Evolutionary conservation across 2,113 vertebrate species (phyloP).

Genomic region (Tychaedon coryphoeus): DNA sequence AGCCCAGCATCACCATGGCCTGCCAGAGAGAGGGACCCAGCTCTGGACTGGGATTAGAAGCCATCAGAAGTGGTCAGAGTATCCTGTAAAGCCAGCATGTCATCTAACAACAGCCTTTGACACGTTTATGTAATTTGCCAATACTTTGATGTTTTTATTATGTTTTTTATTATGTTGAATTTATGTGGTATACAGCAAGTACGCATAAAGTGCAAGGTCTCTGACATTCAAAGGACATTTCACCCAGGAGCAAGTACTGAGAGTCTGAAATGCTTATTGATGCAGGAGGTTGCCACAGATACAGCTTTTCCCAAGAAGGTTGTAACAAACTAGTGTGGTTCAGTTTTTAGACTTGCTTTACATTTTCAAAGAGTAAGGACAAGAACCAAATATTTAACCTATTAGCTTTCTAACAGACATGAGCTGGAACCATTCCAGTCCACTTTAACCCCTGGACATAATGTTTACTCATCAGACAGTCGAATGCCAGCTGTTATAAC

Average conservation of each 20-base stretch:
- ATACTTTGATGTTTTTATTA: not conserved
- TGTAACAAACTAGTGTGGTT: not conserved
- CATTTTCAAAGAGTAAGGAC: not conserved
- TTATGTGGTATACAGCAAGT: not conserved
- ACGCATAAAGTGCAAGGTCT: not conserved
- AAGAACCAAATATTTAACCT: not conserved
- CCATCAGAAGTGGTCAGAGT: not conserved
- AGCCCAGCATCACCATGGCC: not conserved
- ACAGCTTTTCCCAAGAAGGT: not conserved
- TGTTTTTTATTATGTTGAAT: not conserved
- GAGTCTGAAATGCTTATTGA: not conserved
- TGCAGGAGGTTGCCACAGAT: not conserved
- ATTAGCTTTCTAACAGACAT: not conserved
- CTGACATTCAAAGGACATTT: not conserved
- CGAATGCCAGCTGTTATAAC: conserved; percentile 75
- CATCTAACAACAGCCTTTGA: not conserved
- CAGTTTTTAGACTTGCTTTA: not conserved
- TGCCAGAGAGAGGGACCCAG: not conserved
- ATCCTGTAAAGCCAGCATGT: not conserved
- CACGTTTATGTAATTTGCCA: not conserved
- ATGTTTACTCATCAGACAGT: conserved; percentile 61
- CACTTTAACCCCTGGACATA: conserved; percentile 61
- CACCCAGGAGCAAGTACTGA: not conserved
- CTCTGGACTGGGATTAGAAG: not conserved
- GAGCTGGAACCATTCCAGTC: conserved; percentile 33